Evolutionary conservation across 2,113 vertebrate genomes (phyloP), one percentile per base, ranked within the genome.

Genomic region (Butastur rufipennis): DNA sequence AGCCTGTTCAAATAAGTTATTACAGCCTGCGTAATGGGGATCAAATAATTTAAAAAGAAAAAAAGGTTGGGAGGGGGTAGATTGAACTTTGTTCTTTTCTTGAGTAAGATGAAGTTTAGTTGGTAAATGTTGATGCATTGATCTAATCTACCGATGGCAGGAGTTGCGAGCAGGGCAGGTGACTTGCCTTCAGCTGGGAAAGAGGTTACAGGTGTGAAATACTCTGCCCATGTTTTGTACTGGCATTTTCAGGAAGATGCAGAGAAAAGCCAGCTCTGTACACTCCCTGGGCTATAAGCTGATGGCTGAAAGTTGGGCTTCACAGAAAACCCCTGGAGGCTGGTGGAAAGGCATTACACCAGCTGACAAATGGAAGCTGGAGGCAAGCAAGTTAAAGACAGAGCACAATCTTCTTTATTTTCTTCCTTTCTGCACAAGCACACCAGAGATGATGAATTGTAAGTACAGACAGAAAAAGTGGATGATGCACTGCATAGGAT

Each of bases 61-160:
- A 32, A 48, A 53, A 29, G 2, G 10, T 3, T 3, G 10, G 1
- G 2, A 13, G 21, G 17, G 19, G 18, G 11, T 48, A 52, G 72
- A 34, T 34, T 3, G 56, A 81, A 56, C 40, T 84, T 73, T 38
- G 16, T 59, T 84, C 65, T 68, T 1, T 34, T 92, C 45, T 45
- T 71, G 67, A 18, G 31, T 53, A 78, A 91, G 32, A 36, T 47
- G 18, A 80, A 32, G 67, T 55, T 67, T 10, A 47, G 23, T 36
- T 88, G 45, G 27, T 63, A 42, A 55, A 23, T n/a, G 47, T 47
- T 18, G 4, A 38, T 67, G 56, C 15, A 7, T 43, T 53, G 59
- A 53, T 77, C 43, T 65, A 29, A 88, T 42, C 27, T 52, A 31
- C 2, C 0, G 2, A 32, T 38, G 25, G 45, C 42, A 89, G 73